These are phyloP conservation scores for Simalia tracyae DNA, from an alignment of 2,797 vertebrate genomes.

Conservation along the genomic window DNA sequence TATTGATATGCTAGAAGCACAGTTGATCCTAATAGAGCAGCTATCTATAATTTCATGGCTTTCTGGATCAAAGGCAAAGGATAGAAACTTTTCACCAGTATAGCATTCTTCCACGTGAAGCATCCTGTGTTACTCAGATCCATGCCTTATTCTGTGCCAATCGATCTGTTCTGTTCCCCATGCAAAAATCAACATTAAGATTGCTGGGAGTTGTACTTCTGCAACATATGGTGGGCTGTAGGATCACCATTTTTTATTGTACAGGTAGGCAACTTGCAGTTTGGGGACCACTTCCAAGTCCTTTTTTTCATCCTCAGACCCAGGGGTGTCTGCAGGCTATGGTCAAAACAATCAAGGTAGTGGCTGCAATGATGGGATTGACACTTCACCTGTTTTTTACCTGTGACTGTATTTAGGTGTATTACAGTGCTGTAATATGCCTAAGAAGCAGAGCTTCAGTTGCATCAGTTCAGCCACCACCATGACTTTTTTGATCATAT, in stretches of 20 bases:
- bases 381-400: not conserved
- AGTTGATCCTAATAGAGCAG: not conserved
- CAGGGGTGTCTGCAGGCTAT: not conserved
- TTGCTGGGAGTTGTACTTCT: not conserved
- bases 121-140: not conserved
- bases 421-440: not conserved
- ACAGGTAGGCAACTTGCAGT: not conserved
- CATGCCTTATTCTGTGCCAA: not conserved
- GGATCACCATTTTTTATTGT: not conserved
- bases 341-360: not conserved
- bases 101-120: not conserved
- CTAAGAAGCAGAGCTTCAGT: too few species aligned
- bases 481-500: too few species aligned
- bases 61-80: not conserved
- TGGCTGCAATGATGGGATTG: not conserved
- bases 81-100: not conserved
- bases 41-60: not conserved
- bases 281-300: not conserved
- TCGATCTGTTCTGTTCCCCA: too few species aligned
- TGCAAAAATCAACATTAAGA: not conserved
- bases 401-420: not conserved
- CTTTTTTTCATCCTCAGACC: not conserved
- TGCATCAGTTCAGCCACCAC: too few species aligned
- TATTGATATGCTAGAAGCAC: not conserved
- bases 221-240: not conserved